Conservation (phyloP, 2,113 vertebrate species). For the Dendropsophus ebraccatus region DNA sequence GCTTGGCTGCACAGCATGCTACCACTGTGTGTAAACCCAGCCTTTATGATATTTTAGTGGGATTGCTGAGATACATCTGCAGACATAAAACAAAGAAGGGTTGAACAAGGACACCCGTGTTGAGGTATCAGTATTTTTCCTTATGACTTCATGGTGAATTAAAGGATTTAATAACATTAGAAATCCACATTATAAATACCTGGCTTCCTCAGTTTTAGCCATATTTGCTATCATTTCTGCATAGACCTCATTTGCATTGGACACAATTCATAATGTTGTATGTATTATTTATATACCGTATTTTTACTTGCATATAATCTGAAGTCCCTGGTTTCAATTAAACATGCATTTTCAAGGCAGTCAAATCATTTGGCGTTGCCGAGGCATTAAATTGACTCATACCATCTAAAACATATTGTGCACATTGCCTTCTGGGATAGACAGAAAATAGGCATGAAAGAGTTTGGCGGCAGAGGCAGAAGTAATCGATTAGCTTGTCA, state of each 20-base stretch:
- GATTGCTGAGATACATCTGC: neutral
- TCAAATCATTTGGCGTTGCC: constrained; percentile 18
- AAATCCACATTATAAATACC: constrained; percentile 3
- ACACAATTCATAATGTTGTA: constrained; percentile 3
- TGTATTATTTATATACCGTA: constrained; percentile 16
- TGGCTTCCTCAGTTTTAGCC: neutral
- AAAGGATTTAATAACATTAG: neutral
- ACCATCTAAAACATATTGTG: constrained; percentile 24
- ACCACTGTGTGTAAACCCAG: too few species aligned
- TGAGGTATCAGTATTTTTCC: neutral
- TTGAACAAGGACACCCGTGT: neutral
- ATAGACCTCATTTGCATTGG: constrained; percentile 6
- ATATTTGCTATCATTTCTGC: neutral
- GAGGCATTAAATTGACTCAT: constrained; percentile 43
- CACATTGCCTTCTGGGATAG: constrained; percentile 36
- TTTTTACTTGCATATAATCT: constrained; percentile 33
- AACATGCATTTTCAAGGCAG: constrained; percentile 28
- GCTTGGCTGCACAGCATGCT: neutral
- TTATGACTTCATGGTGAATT: neutral
- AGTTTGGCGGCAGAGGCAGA: constrained; percentile 33
- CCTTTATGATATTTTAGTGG: neutral
- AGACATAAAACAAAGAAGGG: neutral
- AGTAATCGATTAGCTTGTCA: constrained; percentile 50
- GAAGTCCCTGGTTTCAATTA: constrained; percentile 41
- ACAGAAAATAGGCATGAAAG: constrained; percentile 53